phyloP scores from a whole-genome alignment of 2,797 vertebrate genomes.

The Limnodromus scolopaceus region DNA sequence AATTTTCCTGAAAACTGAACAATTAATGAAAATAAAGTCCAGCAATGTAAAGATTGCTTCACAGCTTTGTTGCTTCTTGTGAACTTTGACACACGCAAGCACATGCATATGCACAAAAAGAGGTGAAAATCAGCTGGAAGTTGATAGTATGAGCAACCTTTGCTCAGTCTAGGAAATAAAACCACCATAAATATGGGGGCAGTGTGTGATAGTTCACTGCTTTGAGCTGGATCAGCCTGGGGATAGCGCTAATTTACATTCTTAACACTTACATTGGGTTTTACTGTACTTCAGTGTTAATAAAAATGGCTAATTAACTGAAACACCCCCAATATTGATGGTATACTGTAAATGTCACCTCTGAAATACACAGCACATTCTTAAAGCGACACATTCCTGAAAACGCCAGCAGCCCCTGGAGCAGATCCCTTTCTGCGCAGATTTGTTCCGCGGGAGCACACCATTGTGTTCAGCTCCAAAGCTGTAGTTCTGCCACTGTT shows the following conservation, averaged over 20 bases:
- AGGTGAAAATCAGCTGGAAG: background rate
- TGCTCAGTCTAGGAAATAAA: background rate
- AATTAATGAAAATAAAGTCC: background rate
- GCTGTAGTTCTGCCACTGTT: background rate
- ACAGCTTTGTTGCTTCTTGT: background rate
- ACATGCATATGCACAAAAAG: background rate
- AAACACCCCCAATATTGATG: constrained; percentile 53
- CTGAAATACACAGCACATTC: constrained; percentile 6
- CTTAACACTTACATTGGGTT: constrained; percentile 36
- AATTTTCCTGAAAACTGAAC: background rate
- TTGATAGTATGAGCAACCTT: background rate
- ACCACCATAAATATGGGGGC: constrained; percentile 5
- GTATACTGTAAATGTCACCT: constrained; percentile 41
- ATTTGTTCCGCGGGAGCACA: background rate
- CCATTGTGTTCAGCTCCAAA: background rate
- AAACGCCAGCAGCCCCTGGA: background rate
- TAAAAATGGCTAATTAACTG: constrained; percentile 68
- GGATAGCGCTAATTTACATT: constrained; percentile 54
- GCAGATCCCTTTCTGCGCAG: accelerated
- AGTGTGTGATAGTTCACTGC: background rate
- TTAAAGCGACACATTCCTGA: background rate
- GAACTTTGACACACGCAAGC: background rate
- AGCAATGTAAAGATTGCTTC: background rate
- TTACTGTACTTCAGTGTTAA: constrained; percentile 57
- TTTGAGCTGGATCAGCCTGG: background rate